Percentiles rank a stretch among this genome's conserved stretches.
Conservation (phyloP, 2,113 vertebrate species). For the Myotis yumanensis region DNA sequence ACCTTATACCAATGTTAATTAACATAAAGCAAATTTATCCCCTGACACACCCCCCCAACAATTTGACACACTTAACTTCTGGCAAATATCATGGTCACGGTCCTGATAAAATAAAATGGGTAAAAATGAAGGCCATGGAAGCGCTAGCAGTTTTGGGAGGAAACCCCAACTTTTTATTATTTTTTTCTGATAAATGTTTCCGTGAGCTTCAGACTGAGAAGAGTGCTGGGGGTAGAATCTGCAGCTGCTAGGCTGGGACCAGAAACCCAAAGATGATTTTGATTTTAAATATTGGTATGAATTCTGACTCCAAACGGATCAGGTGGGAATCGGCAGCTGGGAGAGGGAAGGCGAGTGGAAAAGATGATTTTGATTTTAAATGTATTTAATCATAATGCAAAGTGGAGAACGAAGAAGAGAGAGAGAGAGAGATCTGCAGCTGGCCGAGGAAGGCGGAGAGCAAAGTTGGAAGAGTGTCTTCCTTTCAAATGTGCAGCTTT, state of each 20-base stretch:
- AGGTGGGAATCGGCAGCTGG: conserved; percentile 83
- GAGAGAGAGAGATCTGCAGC: conserved; percentile 69
- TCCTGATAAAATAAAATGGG: conserved; percentile 32
- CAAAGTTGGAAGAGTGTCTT: conserved; percentile 47
- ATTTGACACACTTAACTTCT: background rate
- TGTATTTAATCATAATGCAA: conserved; percentile 76
- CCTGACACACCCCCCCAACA: background rate
- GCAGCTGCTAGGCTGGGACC: conserved; percentile 78
- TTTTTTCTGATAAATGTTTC: conserved; percentile 74
- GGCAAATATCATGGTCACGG: background rate
- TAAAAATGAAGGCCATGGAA: conserved; percentile 31
- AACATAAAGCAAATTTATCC: background rate
- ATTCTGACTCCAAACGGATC: conserved; percentile 78
- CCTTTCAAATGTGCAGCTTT: conserved; percentile 51
- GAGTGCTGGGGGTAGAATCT: conserved; percentile 65
- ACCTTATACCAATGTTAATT: background rate
- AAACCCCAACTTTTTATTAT: conserved; percentile 57
- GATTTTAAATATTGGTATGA: conserved; percentile 77
- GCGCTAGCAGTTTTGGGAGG: conserved; percentile 7
- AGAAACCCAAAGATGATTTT: conserved; percentile 77
- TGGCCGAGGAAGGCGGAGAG: conserved; percentile 59
- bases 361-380: conserved; percentile 80
- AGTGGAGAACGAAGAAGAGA: conserved; percentile 10
- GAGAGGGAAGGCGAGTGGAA: conserved; percentile 78
- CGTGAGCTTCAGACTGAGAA: conserved; percentile 25